Evolutionary conservation across 2,888 invertebrate species (phyloP), one percentile per base, ranked within the genome.

Genomic region (Tyria jacobaeae): DNA sequence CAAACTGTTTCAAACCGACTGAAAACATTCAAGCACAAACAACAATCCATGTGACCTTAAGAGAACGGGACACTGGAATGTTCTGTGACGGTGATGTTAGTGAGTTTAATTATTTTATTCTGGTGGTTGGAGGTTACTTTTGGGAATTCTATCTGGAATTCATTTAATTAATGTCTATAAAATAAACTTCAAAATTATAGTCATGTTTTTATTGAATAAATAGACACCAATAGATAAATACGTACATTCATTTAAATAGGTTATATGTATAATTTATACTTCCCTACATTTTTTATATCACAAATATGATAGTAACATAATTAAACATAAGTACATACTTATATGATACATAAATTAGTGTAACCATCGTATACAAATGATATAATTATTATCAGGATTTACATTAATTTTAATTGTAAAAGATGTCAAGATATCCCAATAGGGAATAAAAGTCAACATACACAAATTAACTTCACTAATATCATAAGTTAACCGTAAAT

Each of bases 161-260:
- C 15, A 27, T 4, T 4, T 27, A 27, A 27, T 4, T 27, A 27
- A 27, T 27, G 6, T 6, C 3, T 27, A 27, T 3, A 25, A 24
- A 48, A 48, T 15, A 15, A 48, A 48, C 0, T 15, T 15, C 4
- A 48, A 44, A 48, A 27, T 48, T 9, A 10, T 27, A 27, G 15
- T 7, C 15, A 25, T 1, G 25, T 25, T 48, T 48, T n/a, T 15
- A 7, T 34, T 0, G 2, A 34, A 49, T 57, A 35, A 25, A 57
- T 49, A 57, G 57, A 49, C 49, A 56, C 34, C 31, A n/a, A 60
- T 61, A 34, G 9, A 27, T 34, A 44, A 17, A 17, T 44, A 41
- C n/a, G 17, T n/a, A 60, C 31, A 54, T 54, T 54, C 41, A 44
- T 54, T 17, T 34, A 55, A 14, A 14, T 34, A 34, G 3, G 1